Evolutionary conservation across 2,113 vertebrate species (phyloP), one percentile per base, ranked within the genome.

Genomic region (Pogonocichla stellata): DNA sequence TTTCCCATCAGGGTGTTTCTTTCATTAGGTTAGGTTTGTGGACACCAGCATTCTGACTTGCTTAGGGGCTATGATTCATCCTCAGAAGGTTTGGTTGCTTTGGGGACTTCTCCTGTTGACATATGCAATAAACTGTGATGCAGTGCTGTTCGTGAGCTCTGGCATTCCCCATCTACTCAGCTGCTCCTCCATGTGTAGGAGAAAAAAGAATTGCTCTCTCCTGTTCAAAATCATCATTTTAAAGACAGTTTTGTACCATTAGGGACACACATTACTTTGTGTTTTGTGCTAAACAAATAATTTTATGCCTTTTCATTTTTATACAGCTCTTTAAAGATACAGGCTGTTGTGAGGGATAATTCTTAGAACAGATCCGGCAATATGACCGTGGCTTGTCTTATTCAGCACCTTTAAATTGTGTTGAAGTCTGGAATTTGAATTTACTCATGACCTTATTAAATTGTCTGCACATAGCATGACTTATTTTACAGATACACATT

Each of bases 61-160:
- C 87, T 19, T 90, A 94, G 96, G 90, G 86, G 88, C 87, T 95
- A 56, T 98, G 97, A 98, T 90, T 98, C 98, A 98, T 96, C 80
- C 93, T 95, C 54, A 54, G 91, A 96, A 97, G 94, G 67, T 69
- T 7, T 75, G 54, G 90, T 94, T 95, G 96, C 97, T 98, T 92
- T 96, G 95, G 95, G 96, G 96, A 97, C 96, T 93, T 95, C 88
- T 71, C 65, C 77, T 97, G 88, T 90, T 95, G 89, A 79, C 78
- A 70, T 60, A 89, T 3, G 83, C 94, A 97, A 50, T 40, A 84
- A 97, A 91, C 57, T 38, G 29, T 19, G 54, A 93, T 86, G 61
- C 6, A 65, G 78, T 12, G 50, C 65, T 22, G 28, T 88, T 71
- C 90, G 72, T 61, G 58, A 93, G 82, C 69, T 90, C 84, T 69